These are phyloP conservation scores for Asarcornis scutulata DNA, from an alignment of 2,113 vertebrate species.

Conservation along the genomic window DNA sequence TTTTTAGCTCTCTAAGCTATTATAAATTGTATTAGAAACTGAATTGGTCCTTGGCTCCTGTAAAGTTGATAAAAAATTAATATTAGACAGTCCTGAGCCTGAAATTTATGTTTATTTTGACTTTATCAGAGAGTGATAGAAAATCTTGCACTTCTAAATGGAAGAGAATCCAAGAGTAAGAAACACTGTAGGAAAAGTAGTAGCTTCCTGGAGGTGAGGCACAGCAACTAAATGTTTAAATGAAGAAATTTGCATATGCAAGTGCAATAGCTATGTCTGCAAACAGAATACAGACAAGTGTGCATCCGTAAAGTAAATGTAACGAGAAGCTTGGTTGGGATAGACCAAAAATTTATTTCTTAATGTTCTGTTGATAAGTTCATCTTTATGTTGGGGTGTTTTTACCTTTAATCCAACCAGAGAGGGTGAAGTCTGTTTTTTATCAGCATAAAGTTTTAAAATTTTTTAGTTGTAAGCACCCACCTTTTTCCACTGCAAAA, in stretches of 20 bases:
- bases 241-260: fast-evolving
- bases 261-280: neutral
- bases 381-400: slow-evolving; percentile 35
- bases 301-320: neutral
- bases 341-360: neutral
- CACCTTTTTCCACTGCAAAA: slow-evolving; percentile 65
- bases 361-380: neutral
- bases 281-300: neutral
- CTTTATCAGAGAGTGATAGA: slow-evolving; percentile 15
- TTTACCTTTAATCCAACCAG: slow-evolving; percentile 58
- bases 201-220: neutral
- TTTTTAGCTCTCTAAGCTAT: neutral
- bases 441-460: slow-evolving; percentile 65
- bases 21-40: neutral
- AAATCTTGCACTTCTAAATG: neutral
- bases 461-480: slow-evolving; percentile 67
- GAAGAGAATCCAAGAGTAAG: neutral
- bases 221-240: neutral
- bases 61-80: neutral
- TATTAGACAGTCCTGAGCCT: neutral
- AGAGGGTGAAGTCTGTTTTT: slow-evolving; percentile 63
- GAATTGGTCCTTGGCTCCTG: neutral
- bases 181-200: neutral
- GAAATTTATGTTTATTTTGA: neutral
- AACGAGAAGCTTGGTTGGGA: neutral